Conservation (phyloP, 2,113 vertebrate genomes). For the Elaphurus davidianus region DNA sequence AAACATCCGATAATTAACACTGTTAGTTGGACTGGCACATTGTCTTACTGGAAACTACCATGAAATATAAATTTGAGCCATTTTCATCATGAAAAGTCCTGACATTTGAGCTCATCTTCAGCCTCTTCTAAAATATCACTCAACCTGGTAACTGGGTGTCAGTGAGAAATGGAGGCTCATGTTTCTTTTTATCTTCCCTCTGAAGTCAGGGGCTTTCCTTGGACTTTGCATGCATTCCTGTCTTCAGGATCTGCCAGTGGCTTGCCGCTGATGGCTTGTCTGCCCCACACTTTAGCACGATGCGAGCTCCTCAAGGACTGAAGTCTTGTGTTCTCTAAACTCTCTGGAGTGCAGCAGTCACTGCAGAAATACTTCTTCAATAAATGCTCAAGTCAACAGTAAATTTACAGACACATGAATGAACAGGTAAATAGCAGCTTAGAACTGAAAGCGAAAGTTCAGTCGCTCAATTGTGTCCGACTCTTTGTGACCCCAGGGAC, state of each 20-base stretch:
- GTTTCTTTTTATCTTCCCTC: not conserved
- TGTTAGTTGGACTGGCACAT: not conserved
- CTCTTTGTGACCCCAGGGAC: not conserved
- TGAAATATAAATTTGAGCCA: not conserved
- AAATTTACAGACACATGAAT: not conserved
- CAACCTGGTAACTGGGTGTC: rapidly evolving
- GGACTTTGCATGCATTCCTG: rapidly evolving
- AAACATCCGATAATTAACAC: not conserved
- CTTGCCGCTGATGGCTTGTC: not conserved
- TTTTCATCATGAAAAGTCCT: not conserved
- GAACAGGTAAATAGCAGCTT: not conserved
- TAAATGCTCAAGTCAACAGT: not conserved
- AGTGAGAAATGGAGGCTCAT: not conserved
- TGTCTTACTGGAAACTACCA: not conserved
- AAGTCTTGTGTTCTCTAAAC: not conserved
- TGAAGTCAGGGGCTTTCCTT: not conserved
- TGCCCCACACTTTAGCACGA: rapidly evolving
- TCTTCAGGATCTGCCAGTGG: no score
- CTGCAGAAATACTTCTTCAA: not conserved
- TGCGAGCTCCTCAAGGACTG: not conserved
- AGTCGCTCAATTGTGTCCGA: not conserved
- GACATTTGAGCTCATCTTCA: not conserved
- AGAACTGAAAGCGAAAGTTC: not conserved
- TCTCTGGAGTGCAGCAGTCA: no score
- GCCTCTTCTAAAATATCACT: not conserved